Percentiles rank a stretch among this genome's conserved stretches.
These are phyloP conservation scores for Entomobrya proxima DNA, from an alignment of 2,888 invertebrate genomes.

Conservation along the genomic window DNA sequence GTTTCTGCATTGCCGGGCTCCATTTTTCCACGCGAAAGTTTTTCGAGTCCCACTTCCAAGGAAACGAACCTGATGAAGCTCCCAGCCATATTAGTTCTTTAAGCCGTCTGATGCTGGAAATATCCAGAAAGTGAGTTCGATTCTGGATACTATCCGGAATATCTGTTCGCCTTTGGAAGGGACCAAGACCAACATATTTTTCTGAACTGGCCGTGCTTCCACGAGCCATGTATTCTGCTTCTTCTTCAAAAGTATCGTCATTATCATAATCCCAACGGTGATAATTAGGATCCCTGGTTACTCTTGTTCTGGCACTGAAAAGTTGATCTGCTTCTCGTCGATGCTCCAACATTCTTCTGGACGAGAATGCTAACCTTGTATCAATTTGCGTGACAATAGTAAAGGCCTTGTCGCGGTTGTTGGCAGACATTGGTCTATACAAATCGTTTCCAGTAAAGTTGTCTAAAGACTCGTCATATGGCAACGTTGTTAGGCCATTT, in stretches of 20 bases:
- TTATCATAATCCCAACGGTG: neutral
- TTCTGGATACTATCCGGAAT: neutral
- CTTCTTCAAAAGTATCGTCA: neutral
- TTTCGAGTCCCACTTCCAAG: conserved; percentile 63
- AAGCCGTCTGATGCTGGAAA: conserved; percentile 45
- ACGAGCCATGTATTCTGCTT: neutral
- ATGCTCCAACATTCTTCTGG: neutral
- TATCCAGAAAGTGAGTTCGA: conserved; percentile 41
- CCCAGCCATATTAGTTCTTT: conserved; percentile 50
- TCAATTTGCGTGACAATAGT: neutral
- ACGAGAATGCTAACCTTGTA: conserved; percentile 1
- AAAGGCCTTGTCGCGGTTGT: neutral
- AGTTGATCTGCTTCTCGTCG: neutral
- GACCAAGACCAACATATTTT: neutral
- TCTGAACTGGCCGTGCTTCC: neutral
- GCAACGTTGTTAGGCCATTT: conserved; percentile 40
- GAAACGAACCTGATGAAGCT: conserved; percentile 27
- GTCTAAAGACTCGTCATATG: conserved; percentile 57
- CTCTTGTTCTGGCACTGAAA: neutral
- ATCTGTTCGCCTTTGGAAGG: neutral
- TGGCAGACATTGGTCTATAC: neutral
- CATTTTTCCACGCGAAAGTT: conserved; percentile 43
- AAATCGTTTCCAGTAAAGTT: neutral
- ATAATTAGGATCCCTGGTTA: conserved; percentile 36
- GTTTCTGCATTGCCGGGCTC: neutral